phyloP scores from a whole-genome alignment of 2,113 vertebrate species.

The Plestiodon gilberti region DNA sequence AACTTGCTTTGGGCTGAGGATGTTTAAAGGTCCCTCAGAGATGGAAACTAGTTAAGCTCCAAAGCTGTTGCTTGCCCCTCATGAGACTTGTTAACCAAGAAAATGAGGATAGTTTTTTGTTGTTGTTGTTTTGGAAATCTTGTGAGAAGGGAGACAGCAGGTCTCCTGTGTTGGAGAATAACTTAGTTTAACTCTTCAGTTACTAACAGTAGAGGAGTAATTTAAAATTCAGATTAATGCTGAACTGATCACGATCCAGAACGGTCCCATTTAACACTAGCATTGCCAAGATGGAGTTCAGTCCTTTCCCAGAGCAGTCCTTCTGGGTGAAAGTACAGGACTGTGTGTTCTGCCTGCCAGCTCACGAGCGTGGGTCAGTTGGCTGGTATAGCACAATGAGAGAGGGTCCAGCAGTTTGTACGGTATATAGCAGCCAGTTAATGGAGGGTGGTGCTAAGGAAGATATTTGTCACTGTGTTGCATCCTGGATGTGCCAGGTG shows the following conservation, averaged over 20 bases:
- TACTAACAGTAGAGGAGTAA: not conserved
- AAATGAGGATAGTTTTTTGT: not conserved
- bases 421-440: not conserved
- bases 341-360: not conserved
- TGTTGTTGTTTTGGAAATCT: constrained; percentile 34
- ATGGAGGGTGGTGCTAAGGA: not conserved
- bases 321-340: not conserved
- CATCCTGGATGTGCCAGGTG: not conserved
- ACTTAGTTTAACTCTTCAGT: not conserved
- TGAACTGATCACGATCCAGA: not conserved
- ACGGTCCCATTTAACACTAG: not conserved
- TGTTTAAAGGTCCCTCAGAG: constrained; percentile 3
- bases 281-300: not conserved
- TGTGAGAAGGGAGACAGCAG: not conserved
- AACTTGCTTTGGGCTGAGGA: not conserved
- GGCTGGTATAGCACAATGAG: not conserved
- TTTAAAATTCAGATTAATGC: not conserved
- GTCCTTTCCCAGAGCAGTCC: not conserved
- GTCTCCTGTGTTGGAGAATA: not conserved
- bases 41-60: not conserved
- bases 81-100: constrained; percentile 21
- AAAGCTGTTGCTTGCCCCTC: not conserved
- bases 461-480: not conserved
- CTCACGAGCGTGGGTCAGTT: not conserved
- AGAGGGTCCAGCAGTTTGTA: not conserved